Conservation (phyloP, 2,797 vertebrate genomes). For the Enteromius unitaeniatus region DNA sequence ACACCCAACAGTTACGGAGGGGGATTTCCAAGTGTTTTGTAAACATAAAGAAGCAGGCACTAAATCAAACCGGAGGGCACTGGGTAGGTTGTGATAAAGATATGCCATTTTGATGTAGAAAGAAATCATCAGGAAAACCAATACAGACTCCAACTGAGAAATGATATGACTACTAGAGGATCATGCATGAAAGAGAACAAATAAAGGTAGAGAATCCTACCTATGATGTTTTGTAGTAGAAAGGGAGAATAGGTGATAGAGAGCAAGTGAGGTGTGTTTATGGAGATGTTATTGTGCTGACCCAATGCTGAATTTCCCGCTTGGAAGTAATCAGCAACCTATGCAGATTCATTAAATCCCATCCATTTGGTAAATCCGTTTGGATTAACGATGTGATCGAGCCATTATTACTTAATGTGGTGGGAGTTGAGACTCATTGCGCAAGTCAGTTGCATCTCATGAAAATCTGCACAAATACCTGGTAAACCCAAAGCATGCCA, state of each 20-base stretch:
- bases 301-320: constrained; percentile 42
- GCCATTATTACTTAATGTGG: constrained; percentile 55
- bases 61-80: constrained; percentile 24
- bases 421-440: constrained; percentile 13
- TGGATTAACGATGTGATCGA: constrained; percentile 58
- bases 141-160: constrained; percentile 29
- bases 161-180: constrained; percentile 41
- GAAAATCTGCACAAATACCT: constrained; percentile 1
- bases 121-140: constrained; percentile 39
- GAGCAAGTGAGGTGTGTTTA: not conserved
- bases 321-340: constrained; percentile 48
- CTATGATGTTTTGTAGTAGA: not conserved
- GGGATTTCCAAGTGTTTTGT: constrained; percentile 51
- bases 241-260: constrained; percentile 20
- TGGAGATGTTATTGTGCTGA: constrained; percentile 46
- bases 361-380: constrained; percentile 53
- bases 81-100: constrained; percentile 16
- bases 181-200: constrained; percentile 38
- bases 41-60: constrained; percentile 46
- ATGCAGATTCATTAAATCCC: constrained; percentile 62
- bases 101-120: constrained; percentile 38
- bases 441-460: constrained; percentile 20
- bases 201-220: constrained; percentile 29
- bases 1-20: constrained; percentile 28
- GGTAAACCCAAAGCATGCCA: not conserved